Evolutionary conservation across 2,797 vertebrate genomes (phyloP).

Genomic region (Halcyon leucocephala): DNA sequence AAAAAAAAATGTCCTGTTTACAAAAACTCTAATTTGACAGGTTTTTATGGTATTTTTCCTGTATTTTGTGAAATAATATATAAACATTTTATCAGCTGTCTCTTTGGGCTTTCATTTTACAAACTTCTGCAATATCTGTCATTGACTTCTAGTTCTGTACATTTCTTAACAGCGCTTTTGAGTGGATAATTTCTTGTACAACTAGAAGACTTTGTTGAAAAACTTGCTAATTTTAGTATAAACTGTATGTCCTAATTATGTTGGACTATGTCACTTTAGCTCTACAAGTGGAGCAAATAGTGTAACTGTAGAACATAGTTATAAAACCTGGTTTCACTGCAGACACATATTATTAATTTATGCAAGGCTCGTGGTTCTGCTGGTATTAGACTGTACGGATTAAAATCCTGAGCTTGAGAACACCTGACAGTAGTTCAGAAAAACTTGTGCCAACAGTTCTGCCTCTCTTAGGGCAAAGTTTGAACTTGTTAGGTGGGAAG

Average conservation of each 20-base stretch:
- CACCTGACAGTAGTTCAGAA: background rate
- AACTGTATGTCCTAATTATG: background rate
- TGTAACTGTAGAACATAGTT: background rate
- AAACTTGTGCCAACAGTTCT: background rate
- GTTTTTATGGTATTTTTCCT: background rate
- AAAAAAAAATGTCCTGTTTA: background rate
- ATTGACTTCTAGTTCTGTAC: background rate
- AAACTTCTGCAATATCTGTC: background rate
- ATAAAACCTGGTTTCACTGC: background rate
- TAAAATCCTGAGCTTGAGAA: background rate
- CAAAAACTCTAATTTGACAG: background rate
- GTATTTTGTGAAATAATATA: background rate
- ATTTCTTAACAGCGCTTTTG: background rate
- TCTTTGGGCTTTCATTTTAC: background rate
- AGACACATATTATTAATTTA: background rate
- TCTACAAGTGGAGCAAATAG: background rate
- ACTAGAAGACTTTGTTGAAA: background rate
- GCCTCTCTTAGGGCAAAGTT: background rate
- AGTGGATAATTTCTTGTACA: background rate
- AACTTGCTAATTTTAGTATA: background rate
- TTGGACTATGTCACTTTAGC: background rate
- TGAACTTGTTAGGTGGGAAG: background rate
- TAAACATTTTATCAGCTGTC: background rate
- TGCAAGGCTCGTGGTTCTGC: background rate
- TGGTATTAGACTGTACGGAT: background rate